These are phyloP conservation scores for Cybosia mesomella DNA, from an alignment of 2,888 invertebrate species.

Conservation along the genomic window DNA sequence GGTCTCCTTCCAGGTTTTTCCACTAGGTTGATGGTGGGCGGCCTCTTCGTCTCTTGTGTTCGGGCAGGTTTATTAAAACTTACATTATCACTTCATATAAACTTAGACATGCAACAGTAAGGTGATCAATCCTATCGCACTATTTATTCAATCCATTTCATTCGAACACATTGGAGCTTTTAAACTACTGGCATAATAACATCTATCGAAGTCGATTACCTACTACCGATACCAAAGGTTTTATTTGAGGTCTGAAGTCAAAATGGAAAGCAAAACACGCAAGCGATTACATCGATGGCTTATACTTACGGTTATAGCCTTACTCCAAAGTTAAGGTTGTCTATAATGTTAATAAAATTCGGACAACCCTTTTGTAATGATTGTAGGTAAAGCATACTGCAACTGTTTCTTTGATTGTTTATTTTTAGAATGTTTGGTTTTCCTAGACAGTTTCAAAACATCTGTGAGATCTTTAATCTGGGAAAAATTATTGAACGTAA, in stretches of 20 bases:
- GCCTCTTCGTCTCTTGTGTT: no score
- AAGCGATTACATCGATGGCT: constrained; percentile 36
- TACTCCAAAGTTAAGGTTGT: constrained; percentile 31
- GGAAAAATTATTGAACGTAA: no score
- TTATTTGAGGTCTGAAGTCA: constrained; percentile 33
- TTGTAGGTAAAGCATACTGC: constrained; percentile 13
- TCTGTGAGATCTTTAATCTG: background rate
- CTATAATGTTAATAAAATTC: constrained; percentile 40
- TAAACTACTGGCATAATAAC: constrained; percentile 25
- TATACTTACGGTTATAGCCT: constrained; percentile 34
- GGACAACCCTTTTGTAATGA: constrained; percentile 37
- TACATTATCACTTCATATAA: background rate
- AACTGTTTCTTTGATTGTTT: background rate
- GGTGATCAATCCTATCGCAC: background rate
- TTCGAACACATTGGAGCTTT: background rate
- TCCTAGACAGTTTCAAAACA: background rate
- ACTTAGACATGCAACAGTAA: background rate
- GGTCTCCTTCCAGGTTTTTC: no score
- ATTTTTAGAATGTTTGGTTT: background rate
- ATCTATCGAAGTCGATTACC: constrained; percentile 37
- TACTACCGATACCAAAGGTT: constrained; percentile 28
- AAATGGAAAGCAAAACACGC: constrained; percentile 43
- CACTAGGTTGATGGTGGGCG: no score
- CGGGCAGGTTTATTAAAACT: no score
- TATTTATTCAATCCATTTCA: background rate